Conservation (phyloP, 64 coral and sea anemone genomes). For the Orbicella faveolata region DNA sequence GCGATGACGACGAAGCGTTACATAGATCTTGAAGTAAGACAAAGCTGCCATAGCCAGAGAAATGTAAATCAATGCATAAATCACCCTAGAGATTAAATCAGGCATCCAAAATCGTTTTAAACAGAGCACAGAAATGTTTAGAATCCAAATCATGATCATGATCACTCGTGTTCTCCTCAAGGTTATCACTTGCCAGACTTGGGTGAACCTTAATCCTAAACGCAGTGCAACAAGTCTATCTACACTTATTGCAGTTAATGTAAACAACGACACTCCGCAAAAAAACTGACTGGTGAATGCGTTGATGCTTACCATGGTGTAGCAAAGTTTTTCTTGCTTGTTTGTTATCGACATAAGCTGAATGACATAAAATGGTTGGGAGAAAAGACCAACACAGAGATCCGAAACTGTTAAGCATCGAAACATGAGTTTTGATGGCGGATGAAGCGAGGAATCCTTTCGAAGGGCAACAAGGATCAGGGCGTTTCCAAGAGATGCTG, state of each 20-base stretch:
- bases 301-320: not conserved
- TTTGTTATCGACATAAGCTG: not conserved
- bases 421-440: not conserved
- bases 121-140: not conserved
- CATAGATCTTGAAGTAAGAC: not conserved
- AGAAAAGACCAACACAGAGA: not conserved
- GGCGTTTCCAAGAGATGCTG: not conserved
- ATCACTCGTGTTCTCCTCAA: not conserved
- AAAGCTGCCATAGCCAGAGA: not conserved
- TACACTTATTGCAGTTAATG: slow-evolving; percentile 3
- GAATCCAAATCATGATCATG: not conserved
- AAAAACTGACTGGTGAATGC: not conserved
- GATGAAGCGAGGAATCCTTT: slow-evolving; percentile 5
- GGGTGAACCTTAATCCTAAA: not conserved
- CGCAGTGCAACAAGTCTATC: not conserved
- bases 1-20: not conserved
- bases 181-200: not conserved
- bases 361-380: not conserved
- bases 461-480: slow-evolving; percentile 7
- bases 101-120: not conserved
- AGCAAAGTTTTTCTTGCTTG: not conserved
- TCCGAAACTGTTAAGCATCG: not conserved
- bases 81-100: not conserved
- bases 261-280: not conserved
- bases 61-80: not conserved